Evolutionary conservation across 2,888 invertebrate species (phyloP).

Genomic region (Nymphalis urticae): DNA sequence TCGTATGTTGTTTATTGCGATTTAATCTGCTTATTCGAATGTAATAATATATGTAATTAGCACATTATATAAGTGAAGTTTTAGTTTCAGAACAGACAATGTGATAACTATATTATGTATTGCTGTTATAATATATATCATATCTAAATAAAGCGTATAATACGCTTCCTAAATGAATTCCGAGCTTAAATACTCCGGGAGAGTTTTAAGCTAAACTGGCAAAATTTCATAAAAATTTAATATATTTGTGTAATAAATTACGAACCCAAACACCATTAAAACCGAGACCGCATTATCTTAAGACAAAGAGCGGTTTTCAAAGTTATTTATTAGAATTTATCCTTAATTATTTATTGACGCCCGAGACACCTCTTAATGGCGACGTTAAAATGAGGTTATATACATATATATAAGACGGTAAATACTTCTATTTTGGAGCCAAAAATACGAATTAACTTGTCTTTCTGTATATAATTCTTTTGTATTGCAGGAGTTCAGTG

Average conservation of each 20-base stretch:
- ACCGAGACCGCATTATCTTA: neutral
- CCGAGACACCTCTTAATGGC: neutral
- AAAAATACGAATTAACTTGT: neutral
- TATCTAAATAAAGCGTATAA: too few relatives aligned
- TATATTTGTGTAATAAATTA: neutral
- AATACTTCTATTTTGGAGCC: neutral
- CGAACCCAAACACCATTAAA: neutral
- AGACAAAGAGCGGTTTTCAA: neutral
- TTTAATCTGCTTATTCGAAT: neutral
- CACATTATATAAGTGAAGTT: too few relatives aligned
- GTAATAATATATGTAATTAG: neutral
- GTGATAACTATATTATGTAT: too few relatives aligned
- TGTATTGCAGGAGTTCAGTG: neutral
- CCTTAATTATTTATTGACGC: slow-evolving; percentile 5
- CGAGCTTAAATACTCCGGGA: neutral
- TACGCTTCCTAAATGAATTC: too few relatives aligned
- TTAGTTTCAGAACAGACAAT: too few relatives aligned
- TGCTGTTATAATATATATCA: too few relatives aligned
- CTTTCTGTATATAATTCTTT: neutral
- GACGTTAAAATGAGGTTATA: neutral
- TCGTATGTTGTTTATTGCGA: too few relatives aligned
- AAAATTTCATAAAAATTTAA: neutral
- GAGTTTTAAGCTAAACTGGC: neutral
- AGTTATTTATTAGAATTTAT: slow-evolving; percentile 3
- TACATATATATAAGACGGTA: neutral